Base-by-base conservation (phyloP, 2,797 vertebrate species). In the Apogon talboti region DNA sequence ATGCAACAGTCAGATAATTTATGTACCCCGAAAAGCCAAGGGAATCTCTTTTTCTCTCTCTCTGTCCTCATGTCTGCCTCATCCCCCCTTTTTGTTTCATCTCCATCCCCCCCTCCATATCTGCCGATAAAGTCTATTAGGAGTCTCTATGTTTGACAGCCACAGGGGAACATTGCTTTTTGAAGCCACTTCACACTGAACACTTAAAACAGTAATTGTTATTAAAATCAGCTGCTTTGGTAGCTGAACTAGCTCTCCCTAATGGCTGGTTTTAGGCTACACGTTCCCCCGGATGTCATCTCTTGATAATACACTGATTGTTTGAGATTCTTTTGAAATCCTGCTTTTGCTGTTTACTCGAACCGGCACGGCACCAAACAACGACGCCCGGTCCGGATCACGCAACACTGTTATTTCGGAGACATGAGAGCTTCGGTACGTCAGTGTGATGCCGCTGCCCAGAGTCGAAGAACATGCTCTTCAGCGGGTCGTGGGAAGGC, bases 41-140 rank as follows among this genome's bases (percentile, higher is more conserved):
- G 42, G 60, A 75, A 75, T 71, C 16, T 64, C 18, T 79, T 3
- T 65, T 35, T 71, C 21, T 71, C 21, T 62, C 50, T 64, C 19
- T 51, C 44, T 63, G 11, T 68, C 56, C 47, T 58, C 46, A 44
- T 70, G 16, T 74, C 45, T 71, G 53, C 71, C 38, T 82, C 54
- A 35, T 55, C 58, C 72, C 40, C 40, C 55, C 60, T 58, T 50
- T 53, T 50, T 53, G 18, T 82, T 79, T 76, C 52, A 62, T 69
- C 71, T 82, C 54, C 53, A 40, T 71, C 65, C 68, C 24, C 62
- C 69, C 45, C 54, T 50, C 16, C 30, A 58, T 67, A 71, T 84
- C 79, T 73, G 75, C 70, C 7, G 46, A 86, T 83, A 62, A 85
- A 80, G 76, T 73, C 78, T 76, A 73, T 89, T 76, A 88, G 66